These are phyloP conservation scores for Mycalesis mineus DNA, from an alignment of 2,888 invertebrate genomes.

Conservation along the genomic window DNA sequence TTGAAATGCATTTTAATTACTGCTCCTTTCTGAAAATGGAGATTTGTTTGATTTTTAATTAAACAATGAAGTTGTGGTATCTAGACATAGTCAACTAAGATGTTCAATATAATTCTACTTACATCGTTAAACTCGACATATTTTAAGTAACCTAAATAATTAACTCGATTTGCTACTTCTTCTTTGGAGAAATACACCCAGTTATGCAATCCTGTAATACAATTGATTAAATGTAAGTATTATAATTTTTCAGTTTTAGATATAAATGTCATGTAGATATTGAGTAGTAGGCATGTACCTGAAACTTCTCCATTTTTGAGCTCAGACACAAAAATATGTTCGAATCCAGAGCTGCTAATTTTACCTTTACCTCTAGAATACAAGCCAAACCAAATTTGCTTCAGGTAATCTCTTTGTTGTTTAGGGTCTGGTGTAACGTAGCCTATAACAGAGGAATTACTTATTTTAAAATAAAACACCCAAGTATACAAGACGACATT, in stretches of 20 bases:
- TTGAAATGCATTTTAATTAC: slow-evolving; percentile 85
- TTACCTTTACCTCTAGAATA: slow-evolving; percentile 88
- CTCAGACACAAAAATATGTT: slow-evolving; percentile 95
- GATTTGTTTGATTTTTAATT: too few relatives aligned
- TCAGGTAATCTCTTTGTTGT: slow-evolving; percentile 84
- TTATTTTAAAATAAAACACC: not conserved
- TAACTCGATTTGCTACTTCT: slow-evolving; percentile 82
- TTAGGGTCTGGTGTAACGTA: slow-evolving; percentile 81
- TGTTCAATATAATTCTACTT: slow-evolving; percentile 59
- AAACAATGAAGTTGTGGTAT: too few relatives aligned
- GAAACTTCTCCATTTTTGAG: slow-evolving; percentile 86
- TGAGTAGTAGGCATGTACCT: slow-evolving; percentile 47
- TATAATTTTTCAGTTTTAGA: not conserved
- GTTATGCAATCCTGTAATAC: slow-evolving; percentile 86
- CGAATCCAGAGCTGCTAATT: slow-evolving; percentile 93
- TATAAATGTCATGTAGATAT: not conserved
- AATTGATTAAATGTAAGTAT: not conserved
- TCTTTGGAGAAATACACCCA: slow-evolving; percentile 92
- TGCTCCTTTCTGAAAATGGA: slow-evolving; percentile 83
- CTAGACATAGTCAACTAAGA: too few relatives aligned
- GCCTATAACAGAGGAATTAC: slow-evolving; percentile 53
- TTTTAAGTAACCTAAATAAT: slow-evolving; percentile 89
- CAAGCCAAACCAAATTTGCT: slow-evolving; percentile 87
- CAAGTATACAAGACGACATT: too few relatives aligned
- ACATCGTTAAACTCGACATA: slow-evolving; percentile 84